phyloP scores from a whole-genome alignment of 2,888 invertebrate species.

The Eumacrocentrus americanus region DNA sequence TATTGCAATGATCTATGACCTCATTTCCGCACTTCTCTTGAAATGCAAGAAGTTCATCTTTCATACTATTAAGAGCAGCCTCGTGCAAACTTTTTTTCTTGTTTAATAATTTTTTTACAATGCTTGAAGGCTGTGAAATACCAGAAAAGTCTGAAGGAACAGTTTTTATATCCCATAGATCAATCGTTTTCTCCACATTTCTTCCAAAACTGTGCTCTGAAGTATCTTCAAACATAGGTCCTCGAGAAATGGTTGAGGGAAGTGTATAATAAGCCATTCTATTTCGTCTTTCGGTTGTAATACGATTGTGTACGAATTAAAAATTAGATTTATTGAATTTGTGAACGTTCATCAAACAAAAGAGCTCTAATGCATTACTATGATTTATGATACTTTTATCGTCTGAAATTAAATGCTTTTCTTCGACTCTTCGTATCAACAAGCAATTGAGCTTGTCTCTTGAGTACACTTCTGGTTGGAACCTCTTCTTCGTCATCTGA shows the following conservation, averaged over 20 bases:
- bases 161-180: background rate
- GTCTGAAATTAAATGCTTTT: slow-evolving; percentile 67
- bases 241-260: background rate
- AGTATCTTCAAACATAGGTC: background rate
- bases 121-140: slow-evolving; percentile 7
- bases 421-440: slow-evolving; percentile 82
- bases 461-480: slow-evolving; percentile 78
- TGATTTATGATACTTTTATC: slow-evolving; percentile 39
- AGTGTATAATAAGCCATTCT: background rate
- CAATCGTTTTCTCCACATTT: background rate
- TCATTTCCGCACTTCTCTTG: slow-evolving; percentile 6
- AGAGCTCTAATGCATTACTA: background rate
- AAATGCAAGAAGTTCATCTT: background rate
- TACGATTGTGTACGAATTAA: too few relatives aligned
- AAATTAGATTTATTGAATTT: too few relatives aligned
- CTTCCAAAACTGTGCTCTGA: background rate
- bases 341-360: too few relatives aligned
- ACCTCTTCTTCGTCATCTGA: slow-evolving; percentile 86
- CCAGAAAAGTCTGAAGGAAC: slow-evolving; percentile 9
- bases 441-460: slow-evolving; percentile 82
- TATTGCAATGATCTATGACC: background rate
- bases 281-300: too few relatives aligned
- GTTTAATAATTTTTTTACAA: slow-evolving; percentile 9
- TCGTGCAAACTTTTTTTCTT: slow-evolving; percentile 4
- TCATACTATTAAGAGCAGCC: background rate